Conservation (phyloP, 2,797 vertebrate genomes). For the Falco naumanni region DNA sequence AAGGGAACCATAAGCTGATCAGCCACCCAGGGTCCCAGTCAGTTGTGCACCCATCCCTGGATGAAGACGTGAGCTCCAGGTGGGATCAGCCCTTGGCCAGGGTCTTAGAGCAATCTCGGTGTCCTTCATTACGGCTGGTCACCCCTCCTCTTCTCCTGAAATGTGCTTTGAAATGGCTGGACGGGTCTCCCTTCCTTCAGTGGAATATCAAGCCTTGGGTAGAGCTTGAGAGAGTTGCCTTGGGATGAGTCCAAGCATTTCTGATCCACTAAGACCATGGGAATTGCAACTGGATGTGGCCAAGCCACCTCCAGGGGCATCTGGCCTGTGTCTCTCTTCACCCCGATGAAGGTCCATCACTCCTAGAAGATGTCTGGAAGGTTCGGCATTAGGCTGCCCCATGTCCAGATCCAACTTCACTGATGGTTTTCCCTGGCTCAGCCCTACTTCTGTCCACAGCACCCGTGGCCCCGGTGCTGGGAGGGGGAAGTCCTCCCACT, state of each 20-base stretch:
- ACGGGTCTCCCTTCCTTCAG: rapidly evolving
- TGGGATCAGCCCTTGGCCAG: background rate
- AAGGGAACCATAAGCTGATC: background rate
- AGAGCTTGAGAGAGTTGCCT: rapidly evolving
- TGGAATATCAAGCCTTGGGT: background rate
- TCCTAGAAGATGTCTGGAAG: background rate
- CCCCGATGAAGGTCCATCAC: background rate
- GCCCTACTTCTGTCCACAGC: background rate
- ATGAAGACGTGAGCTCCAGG: background rate
- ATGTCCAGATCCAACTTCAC: rapidly evolving
- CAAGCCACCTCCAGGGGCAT: background rate
- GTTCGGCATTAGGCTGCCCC: background rate
- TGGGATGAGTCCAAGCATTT: background rate
- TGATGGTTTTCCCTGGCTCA: background rate
- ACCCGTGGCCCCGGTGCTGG: background rate
- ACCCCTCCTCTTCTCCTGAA: background rate
- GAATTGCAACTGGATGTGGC: background rate
- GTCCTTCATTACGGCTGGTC: rapidly evolving
- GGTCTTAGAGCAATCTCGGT: background rate
- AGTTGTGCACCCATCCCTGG: background rate
- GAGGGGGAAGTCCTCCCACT: too few species aligned
- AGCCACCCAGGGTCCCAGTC: rapidly evolving
- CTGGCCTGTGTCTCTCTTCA: rapidly evolving
- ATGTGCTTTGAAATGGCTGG: background rate
- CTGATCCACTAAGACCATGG: background rate